Evolutionary conservation across 1,140 invertebrate species (phyloP).

Genomic region (Leptoteleia sp.): DNA sequence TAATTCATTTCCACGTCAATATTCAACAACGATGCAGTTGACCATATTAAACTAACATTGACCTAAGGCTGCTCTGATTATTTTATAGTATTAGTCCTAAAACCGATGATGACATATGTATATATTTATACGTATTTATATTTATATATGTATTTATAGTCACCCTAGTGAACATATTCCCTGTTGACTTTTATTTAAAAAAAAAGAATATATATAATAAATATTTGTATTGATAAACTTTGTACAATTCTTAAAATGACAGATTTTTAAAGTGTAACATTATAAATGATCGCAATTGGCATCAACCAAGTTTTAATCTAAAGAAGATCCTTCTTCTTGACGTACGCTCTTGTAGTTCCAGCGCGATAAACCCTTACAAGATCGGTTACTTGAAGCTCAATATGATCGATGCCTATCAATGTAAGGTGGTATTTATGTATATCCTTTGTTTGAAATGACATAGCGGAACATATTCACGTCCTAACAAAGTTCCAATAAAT

Average conservation of each 20-base stretch:
- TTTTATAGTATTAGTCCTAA: conserved; percentile 37
- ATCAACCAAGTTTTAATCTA: conserved; percentile 45
- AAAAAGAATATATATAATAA: too few relatives aligned
- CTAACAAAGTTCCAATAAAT: conserved; percentile 57
- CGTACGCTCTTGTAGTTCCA: conserved; percentile 49
- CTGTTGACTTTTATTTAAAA: background rate
- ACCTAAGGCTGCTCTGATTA: conserved; percentile 45
- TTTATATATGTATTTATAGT: conserved; percentile 16
- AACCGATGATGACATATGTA: conserved; percentile 42
- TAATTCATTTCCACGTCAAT: conserved; percentile 47
- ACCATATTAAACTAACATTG: conserved; percentile 53
- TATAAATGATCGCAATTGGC: conserved; percentile 46
- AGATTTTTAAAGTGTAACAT: conserved; percentile 16
- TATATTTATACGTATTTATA: conserved; percentile 24
- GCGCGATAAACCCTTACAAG: conserved; percentile 55
- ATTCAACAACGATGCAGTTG: conserved; percentile 52
- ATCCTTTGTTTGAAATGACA: conserved; percentile 61
- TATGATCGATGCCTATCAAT: conserved; percentile 64
- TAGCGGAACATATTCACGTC: conserved; percentile 53
- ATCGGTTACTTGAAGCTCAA: conserved; percentile 47
- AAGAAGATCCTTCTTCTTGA: conserved; percentile 56
- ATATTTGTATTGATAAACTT: too few relatives aligned
- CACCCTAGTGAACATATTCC: conserved; percentile 28
- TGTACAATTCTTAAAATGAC: conserved; percentile 2
- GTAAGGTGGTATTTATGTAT: conserved; percentile 52